Conservation (phyloP, 2,113 vertebrate species). For the Petaurus breviceps region DNA sequence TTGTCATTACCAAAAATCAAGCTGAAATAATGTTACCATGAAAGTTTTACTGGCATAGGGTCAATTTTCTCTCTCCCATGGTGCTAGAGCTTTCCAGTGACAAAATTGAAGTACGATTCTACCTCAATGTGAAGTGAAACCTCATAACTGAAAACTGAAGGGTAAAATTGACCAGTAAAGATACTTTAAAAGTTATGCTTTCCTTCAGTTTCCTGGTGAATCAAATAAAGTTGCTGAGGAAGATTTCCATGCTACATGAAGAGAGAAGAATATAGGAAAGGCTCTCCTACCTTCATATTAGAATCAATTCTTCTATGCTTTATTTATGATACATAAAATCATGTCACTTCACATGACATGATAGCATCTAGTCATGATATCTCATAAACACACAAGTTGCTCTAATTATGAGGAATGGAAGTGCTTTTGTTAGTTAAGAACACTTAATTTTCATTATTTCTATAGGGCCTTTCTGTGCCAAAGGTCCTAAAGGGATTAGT, state of each 20-base stretch:
- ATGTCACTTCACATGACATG: neutral
- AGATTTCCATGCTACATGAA: slow-evolving; percentile 23
- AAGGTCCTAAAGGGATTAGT: slow-evolving; percentile 9
- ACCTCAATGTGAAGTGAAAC: slow-evolving; percentile 62
- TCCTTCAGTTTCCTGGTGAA: slow-evolving; percentile 39
- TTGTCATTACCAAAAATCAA: slow-evolving; percentile 74
- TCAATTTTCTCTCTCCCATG: slow-evolving; percentile 68
- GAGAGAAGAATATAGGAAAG: slow-evolving; percentile 21
- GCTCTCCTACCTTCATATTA: slow-evolving; percentile 26
- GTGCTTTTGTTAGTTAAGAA: slow-evolving; percentile 3
- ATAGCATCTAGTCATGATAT: slow-evolving; percentile 8
- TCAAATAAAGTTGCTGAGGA: slow-evolving; percentile 11
- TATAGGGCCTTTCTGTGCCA: slow-evolving; percentile 9
- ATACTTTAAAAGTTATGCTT: slow-evolving; percentile 30
- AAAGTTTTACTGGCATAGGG: slow-evolving; percentile 64
- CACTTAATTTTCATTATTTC: neutral
- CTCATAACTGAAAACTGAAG: slow-evolving; percentile 55
- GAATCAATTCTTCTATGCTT: slow-evolving; percentile 1
- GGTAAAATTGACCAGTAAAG: slow-evolving; percentile 45
- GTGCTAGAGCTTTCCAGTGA: slow-evolving; percentile 62
- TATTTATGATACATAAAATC: slow-evolving; percentile 14
- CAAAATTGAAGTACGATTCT: slow-evolving; percentile 55
- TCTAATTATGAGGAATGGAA: slow-evolving; percentile 21
- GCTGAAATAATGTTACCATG: slow-evolving; percentile 65
- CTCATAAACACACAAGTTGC: neutral